phyloP scores from a whole-genome alignment of 2,113 vertebrate genomes.

The Laticauda laticaudata region DNA sequence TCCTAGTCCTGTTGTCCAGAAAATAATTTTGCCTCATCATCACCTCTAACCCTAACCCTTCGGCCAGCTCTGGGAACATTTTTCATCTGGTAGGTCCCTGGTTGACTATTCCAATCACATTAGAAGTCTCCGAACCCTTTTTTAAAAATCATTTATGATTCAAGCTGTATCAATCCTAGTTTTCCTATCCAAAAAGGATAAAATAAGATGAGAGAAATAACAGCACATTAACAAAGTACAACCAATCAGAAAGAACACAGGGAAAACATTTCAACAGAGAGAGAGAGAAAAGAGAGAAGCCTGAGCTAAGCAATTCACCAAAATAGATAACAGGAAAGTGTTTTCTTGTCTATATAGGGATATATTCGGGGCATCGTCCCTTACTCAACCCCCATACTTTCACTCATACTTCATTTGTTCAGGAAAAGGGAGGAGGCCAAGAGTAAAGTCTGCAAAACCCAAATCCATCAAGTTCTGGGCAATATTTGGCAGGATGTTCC shows the following conservation, averaged over 20 bases:
- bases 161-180: neutral
- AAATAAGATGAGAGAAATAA: neutral
- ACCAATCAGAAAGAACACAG: neutral
- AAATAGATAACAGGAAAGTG: neutral
- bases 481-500: neutral
- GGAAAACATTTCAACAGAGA: neutral
- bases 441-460: neutral
- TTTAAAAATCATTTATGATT: neutral
- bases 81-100: neutral
- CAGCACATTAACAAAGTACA: neutral
- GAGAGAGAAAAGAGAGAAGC: neutral
- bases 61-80: too few relatives aligned
- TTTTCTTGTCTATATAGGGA: neutral
- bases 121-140: neutral
- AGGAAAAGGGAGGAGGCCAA: too few relatives aligned
- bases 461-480: neutral
- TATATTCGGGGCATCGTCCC: neutral
- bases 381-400: neutral
- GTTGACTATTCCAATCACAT: neutral
- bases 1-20: neutral
- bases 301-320: neutral
- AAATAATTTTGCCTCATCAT: too few relatives aligned
- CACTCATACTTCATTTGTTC: neutral
- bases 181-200: neutral
- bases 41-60: too few relatives aligned